Conservation (phyloP, 2,797 vertebrate genomes). For the Chloroceryle amazona region DNA sequence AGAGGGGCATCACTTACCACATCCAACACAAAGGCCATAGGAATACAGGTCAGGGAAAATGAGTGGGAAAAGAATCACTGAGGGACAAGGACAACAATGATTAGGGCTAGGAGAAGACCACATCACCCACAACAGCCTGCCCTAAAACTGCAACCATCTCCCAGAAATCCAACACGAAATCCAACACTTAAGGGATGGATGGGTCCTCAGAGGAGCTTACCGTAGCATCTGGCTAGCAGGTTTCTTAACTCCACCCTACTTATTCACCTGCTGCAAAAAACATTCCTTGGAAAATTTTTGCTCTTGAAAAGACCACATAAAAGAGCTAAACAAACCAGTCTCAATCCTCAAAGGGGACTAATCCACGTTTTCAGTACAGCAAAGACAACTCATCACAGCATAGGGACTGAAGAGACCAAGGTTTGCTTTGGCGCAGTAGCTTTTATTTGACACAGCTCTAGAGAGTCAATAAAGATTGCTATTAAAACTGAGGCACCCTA, state of each 20-base stretch:
- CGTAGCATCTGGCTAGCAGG: neutral
- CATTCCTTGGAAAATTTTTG: neutral
- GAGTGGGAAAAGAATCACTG: neutral
- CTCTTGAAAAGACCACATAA: neutral
- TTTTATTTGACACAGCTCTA: neutral
- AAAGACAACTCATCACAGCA: neutral
- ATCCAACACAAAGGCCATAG: neutral
- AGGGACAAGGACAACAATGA: neutral
- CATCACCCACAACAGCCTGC: fast-evolving
- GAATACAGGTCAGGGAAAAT: neutral
- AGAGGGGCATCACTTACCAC: neutral
- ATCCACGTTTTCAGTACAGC: neutral
- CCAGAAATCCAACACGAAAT: neutral
- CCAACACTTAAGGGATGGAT: fast-evolving
- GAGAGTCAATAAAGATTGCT: neutral
- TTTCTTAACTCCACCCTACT: neutral
- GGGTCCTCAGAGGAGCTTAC: neutral
- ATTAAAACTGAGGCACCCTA: neutral
- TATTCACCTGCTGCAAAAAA: neutral
- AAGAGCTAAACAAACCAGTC: neutral
- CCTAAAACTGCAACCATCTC: neutral
- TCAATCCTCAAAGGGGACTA: neutral
- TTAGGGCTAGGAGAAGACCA: neutral
- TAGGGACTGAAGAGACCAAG: neutral
- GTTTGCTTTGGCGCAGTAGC: neutral